Evolutionary conservation across 2,113 vertebrate genomes (phyloP).

Genomic region (Periophthalmus modestus): DNA sequence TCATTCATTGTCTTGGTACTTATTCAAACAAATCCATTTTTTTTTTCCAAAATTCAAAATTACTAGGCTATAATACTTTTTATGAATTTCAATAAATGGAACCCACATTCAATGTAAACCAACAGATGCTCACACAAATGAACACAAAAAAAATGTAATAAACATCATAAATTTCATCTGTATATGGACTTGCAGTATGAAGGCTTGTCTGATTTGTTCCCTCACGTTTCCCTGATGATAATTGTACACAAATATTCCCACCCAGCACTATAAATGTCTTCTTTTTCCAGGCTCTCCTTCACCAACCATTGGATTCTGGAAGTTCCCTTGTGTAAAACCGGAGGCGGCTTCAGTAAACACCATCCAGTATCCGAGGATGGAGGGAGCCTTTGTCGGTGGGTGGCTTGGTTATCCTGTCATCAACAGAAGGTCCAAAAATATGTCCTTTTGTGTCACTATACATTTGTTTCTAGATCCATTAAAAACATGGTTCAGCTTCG

Average conservation of each 20-base stretch:
- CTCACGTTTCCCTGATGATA: constrained; percentile 45
- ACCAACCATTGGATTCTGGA: constrained; percentile 33
- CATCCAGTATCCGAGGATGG: constrained; percentile 44
- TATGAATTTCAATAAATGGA: constrained; percentile 66
- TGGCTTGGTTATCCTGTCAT: constrained; percentile 32
- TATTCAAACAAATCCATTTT: constrained; percentile 43
- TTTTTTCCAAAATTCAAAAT: constrained; percentile 41
- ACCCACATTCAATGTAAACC: constrained; percentile 63
- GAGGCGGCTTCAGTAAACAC: constrained; percentile 56
- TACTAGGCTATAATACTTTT: constrained; percentile 40
- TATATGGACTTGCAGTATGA: constrained; percentile 74
- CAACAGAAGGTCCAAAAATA: constrained; percentile 44
- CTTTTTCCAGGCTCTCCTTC: constrained; percentile 22
- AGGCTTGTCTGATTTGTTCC: constrained; percentile 60
- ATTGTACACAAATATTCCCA: constrained; percentile 32
- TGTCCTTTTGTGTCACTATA: constrained; percentile 16
- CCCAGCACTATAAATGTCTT: constrained; percentile 23
- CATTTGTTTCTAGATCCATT: constrained; percentile 51
- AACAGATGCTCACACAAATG: constrained; percentile 41
- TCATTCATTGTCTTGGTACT: constrained; percentile 14
- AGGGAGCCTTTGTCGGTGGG: constrained; percentile 29
- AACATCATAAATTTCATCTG: constrained; percentile 53
- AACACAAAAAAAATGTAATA: constrained; percentile 53
- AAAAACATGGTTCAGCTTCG: constrained; percentile 90
- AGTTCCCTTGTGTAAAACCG: constrained; percentile 41